phyloP scores from a whole-genome alignment of 2,888 invertebrate genomes.

The Hyposoter dolosus region DNA sequence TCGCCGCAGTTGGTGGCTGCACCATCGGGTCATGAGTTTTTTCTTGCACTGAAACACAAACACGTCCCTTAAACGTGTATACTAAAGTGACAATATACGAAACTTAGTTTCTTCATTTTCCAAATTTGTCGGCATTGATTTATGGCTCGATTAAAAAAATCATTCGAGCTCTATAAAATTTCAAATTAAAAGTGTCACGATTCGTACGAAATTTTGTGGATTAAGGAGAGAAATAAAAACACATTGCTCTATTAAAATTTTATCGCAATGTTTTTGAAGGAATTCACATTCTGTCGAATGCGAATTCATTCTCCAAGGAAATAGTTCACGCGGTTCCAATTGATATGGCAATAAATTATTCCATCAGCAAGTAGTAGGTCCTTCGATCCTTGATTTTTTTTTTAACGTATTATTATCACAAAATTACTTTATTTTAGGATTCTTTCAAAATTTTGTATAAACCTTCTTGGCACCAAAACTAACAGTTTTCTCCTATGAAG shows the following conservation, averaged over 20 bases:
- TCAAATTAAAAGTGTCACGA: not conserved
- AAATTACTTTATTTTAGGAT: too few relatives aligned
- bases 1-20: conserved; percentile 56
- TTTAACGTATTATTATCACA: too few relatives aligned
- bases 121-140: conserved; percentile 13
- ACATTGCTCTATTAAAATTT: not conserved
- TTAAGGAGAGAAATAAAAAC: not conserved
- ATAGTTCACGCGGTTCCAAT: not conserved
- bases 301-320: not conserved
- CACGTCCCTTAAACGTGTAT: not conserved
- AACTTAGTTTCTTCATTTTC: conserved; percentile 16
- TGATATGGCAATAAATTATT: not conserved
- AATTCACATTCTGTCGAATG: not conserved
- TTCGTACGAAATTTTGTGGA: not conserved
- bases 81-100: conserved; percentile 9
- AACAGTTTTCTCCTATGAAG: too few relatives aligned
- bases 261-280: not conserved
- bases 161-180: not conserved
- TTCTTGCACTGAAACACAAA: not conserved
- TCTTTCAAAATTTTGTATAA: too few relatives aligned
- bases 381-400: not conserved
- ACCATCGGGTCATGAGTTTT: conserved; percentile 36
- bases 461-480: too few relatives aligned
- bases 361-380: not conserved
- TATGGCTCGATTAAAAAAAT: conserved; percentile 3